Evolutionary conservation across 2,888 invertebrate species (phyloP), one percentile per base, ranked within the genome.

Genomic region (Deilephila porcellus): DNA sequence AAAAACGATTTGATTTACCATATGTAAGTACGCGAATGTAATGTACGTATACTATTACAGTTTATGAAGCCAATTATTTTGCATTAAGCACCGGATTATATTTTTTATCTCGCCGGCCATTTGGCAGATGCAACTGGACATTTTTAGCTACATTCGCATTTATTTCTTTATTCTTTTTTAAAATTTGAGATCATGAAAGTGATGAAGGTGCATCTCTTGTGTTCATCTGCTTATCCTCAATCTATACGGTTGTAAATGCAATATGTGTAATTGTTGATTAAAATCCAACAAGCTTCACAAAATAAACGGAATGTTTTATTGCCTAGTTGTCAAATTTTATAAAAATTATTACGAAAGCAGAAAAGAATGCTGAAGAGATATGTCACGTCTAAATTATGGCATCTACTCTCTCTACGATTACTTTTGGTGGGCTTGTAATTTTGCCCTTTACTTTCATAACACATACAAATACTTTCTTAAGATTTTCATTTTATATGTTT

Each of bases 141-240:
- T 45, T 67, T 67, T 64, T 67, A 67, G 67, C 67, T 45, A 67
- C 67, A 45, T 64, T 25, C 52, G 25, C 52, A 52, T 67, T 14
- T 67, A 20, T 45, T 67, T 67, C 29, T 60, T 6, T 67, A 17
- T 25, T 67, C 17, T 52, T 52, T 67, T 67, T 67, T 25, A 17
- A 67, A 52, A 67, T 73, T 67, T 25, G 19, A 67, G 72, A 73
- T 73, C 64, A 73, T 59, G 72, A 73, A 73, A 73, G 64, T 67
- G 72, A 73, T 73, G 64, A 64, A 67, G 64, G 56, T 64, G 37
- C 64, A 59, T 73, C 64, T 73, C 67, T 45, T 25, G 59, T 67
- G 52, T 67, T 52, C 67, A 67, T 67, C 67, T 17, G 25, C 20
- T 67, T 67, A 67, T 67, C 67, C 67, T 17, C 45, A 45, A 67